A percentile compares a stretch with the other conserved stretches of the same genome.
phyloP scores from a whole-genome alignment of 37 sponge, comb jelly and placozoan genomes.

The Aphrocallistes beatrix region DNA sequence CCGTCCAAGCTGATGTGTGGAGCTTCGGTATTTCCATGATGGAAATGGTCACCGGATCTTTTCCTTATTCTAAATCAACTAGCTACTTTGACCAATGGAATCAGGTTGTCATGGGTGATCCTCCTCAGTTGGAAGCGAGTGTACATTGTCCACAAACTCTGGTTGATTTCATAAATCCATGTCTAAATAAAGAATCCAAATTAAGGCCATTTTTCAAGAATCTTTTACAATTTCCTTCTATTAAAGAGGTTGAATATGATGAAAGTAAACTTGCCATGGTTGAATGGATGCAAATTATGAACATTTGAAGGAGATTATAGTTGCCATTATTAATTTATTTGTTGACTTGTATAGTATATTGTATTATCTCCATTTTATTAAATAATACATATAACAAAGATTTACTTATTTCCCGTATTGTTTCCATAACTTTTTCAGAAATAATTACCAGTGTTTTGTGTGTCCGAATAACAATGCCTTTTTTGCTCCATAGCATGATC shows the following conservation, averaged over 20 bases:
- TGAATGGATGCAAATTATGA: background rate
- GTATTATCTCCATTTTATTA: background rate
- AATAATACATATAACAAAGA: too few relatives aligned
- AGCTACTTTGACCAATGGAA: slow-evolving; percentile 10
- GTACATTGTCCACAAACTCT: background rate
- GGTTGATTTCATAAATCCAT: background rate
- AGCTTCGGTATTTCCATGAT: slow-evolving; percentile 6
- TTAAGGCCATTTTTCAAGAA: background rate
- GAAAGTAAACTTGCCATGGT: background rate
- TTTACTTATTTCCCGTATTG: too few relatives aligned
- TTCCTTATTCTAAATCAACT: background rate
- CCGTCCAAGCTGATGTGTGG: background rate
- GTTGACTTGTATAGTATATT: background rate
- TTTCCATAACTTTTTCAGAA: too few relatives aligned
- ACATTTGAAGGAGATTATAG: background rate
- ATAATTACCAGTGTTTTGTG: too few relatives aligned
- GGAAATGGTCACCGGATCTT: background rate
- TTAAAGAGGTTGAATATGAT: background rate
- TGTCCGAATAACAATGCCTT: too few relatives aligned
- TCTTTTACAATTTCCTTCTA: background rate
- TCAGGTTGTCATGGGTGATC: background rate
- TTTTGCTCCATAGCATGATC: too few relatives aligned
- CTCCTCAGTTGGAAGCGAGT: background rate
- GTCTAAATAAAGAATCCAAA: background rate
- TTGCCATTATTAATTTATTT: background rate